Base-by-base conservation (phyloP, 2,797 vertebrate species). In the Nyctibius grandis region DNA sequence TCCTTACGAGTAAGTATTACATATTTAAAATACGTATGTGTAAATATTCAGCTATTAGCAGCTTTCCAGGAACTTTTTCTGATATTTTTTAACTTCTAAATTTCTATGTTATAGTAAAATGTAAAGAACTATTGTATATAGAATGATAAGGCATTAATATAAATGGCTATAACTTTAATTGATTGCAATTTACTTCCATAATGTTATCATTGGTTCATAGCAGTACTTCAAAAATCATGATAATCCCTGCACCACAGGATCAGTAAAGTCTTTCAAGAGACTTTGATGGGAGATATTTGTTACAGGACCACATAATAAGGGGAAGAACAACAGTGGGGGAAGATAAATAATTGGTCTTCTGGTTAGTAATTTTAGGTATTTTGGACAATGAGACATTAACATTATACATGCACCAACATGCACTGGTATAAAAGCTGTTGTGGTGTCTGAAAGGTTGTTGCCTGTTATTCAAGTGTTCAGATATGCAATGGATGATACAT, bases 1-100 rank as follows among this genome's bases (percentile, higher is more conserved):
- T 99, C 95, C 98, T 99, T 76, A 99, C 98, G 11, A 99, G 99
- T 99, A 98, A 99, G 99, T 98, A 92, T 91, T 45, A 68, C 11
- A 15, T 51, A 59, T 36, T 91, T 93, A 83, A 88, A 91, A 45
- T 60, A 40, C 14, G 3, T 61, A 15, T 34, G 25, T 8, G 6
- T 25, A 36, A 73, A 36, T 78, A 57, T 22, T 47, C 40, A 50
- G 34, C 26, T 88, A 18, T 59, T 74, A 65, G 40, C 14, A 74
- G 12, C 38, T 92, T 80, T 50, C 73, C 16, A 33, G 22, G 44
- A 76, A 67, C 48, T 73, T 42, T 29, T 48, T 57, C 28, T 87
- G 25, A 15, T 91, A 33, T 23, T 50, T 92, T 91, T 68, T 63
- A 36, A 13, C 25, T 68, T 77, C 36, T 78, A 26, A 65, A 70